These are phyloP conservation scores for Montipora foliosa DNA, from an alignment of 64 coral and sea anemone species.

Conservation along the genomic window DNA sequence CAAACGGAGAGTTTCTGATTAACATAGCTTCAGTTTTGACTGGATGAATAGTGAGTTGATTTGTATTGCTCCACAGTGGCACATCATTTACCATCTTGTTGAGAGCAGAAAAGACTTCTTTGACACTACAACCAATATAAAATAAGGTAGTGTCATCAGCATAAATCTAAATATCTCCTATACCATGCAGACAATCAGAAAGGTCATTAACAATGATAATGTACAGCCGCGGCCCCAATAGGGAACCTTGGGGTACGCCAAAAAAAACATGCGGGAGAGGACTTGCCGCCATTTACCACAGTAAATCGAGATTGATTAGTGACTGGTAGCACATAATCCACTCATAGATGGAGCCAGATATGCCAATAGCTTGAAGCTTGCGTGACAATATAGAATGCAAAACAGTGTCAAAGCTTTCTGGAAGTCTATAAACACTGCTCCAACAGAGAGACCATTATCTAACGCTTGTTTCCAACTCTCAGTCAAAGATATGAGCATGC, in stretches of 20 bases:
- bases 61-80: neutral
- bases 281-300: neutral
- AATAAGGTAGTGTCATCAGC: neutral
- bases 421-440: too few species aligned
- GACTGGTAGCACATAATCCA: too few species aligned
- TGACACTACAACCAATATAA: neutral
- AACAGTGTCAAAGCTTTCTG: too few species aligned
- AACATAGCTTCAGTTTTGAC: conserved; percentile 26
- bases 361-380: too few species aligned
- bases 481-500: too few species aligned
- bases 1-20: conserved; percentile 4
- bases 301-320: too few species aligned
- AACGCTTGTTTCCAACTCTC: too few species aligned
- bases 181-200: neutral
- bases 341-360: too few species aligned
- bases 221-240: neutral
- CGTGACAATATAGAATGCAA: too few species aligned
- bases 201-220: neutral
- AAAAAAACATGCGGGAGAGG: neutral
- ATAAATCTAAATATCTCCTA: neutral
- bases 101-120: neutral
- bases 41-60: neutral
- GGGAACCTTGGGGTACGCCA: neutral
- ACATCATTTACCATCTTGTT: neutral
- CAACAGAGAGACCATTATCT: too few species aligned